phyloP scores from a whole-genome alignment of 2,888 invertebrate species.

The Limnephilus rhombicus region DNA sequence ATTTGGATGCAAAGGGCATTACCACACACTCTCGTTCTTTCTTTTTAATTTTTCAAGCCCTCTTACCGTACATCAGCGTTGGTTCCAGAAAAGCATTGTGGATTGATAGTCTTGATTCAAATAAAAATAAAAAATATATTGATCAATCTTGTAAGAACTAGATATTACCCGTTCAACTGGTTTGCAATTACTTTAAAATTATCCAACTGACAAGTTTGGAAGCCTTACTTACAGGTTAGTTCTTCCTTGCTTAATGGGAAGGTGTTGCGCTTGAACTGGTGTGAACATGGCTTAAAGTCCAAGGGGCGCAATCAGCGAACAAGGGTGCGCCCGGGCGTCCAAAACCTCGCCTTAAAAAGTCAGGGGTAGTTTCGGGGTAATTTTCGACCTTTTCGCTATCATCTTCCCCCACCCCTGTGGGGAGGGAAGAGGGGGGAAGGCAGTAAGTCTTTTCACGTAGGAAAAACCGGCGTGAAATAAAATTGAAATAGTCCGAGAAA shows the following conservation, averaged over 20 bases:
- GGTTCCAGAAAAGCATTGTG: too few species aligned
- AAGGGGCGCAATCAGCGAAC: slow-evolving; percentile 46
- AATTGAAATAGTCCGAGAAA: slow-evolving; percentile 60
- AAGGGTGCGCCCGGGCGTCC: slow-evolving; percentile 25
- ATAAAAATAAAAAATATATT: too few species aligned
- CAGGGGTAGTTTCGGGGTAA: slow-evolving; percentile 28
- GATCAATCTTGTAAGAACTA: too few species aligned
- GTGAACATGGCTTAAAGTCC: slow-evolving; percentile 22
- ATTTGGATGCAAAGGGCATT: too few species aligned
- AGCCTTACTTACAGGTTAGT: not conserved
- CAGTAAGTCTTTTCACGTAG: slow-evolving; percentile 57
- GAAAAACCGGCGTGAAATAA: slow-evolving; percentile 59
- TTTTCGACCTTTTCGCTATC: slow-evolving; percentile 44
- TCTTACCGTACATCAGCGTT: too few species aligned
- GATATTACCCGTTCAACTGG: too few species aligned
- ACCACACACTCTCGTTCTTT: too few species aligned
- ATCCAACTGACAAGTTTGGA: not conserved
- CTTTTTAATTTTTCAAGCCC: too few species aligned
- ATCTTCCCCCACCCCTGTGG: slow-evolving; percentile 10
- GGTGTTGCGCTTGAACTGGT: not conserved
- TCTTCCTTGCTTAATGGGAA: not conserved
- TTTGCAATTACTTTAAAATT: too few species aligned
- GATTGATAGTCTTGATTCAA: too few species aligned
- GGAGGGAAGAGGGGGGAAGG: not conserved
- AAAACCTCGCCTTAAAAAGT: slow-evolving; percentile 28